These are phyloP conservation scores for Pollachius pollachius DNA, from an alignment of 2,113 vertebrate genomes.

Conservation along the genomic window DNA sequence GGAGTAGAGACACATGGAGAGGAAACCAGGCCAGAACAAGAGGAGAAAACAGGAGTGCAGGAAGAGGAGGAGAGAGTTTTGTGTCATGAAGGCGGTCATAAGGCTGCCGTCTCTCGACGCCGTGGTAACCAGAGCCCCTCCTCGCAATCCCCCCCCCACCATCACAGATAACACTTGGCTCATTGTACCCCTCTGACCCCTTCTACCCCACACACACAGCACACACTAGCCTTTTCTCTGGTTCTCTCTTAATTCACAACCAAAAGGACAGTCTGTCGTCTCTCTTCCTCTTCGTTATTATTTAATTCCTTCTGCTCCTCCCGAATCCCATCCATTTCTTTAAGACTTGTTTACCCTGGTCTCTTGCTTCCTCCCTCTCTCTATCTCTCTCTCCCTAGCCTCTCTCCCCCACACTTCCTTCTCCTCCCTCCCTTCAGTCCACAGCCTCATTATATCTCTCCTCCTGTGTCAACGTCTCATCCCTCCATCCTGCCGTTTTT, in stretches of 20 bases:
- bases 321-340: not conserved
- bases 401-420: not conserved
- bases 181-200: conserved; percentile 44
- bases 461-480: not conserved
- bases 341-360: conserved; percentile 8
- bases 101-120: conserved; percentile 52
- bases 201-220: conserved; percentile 26
- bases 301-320: no score
- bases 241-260: no score
- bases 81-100: conserved; percentile 33
- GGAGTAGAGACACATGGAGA: not conserved
- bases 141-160: conserved; percentile 38
- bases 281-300: conserved; percentile 6
- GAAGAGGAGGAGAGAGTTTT: not conserved
- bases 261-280: conserved; percentile 1
- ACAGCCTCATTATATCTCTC: no score
- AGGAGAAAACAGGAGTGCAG: not conserved
- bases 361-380: not conserved
- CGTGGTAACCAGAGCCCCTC: conserved; percentile 71
- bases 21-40: not conserved
- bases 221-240: conserved; percentile 14
- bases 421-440: no score
- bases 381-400: not conserved
- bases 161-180: conserved; percentile 58
- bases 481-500: not conserved